A percentile compares a stretch with the other conserved stretches of the same genome.
These are phyloP conservation scores for Drosophila anomalipes DNA, from an alignment of 2,888 invertebrate species.

Conservation along the genomic window DNA sequence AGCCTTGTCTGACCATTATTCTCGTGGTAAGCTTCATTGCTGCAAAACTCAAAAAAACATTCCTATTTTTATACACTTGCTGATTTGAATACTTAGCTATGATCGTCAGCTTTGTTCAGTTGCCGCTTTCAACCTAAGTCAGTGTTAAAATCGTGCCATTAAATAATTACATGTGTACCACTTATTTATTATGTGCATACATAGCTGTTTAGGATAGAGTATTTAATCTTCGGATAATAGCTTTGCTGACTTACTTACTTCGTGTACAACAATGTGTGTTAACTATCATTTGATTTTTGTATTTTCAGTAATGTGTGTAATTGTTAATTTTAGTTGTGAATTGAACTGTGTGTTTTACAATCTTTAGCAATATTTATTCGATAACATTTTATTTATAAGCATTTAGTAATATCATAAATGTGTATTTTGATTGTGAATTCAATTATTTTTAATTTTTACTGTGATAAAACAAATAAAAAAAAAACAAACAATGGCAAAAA, in stretches of 20 bases:
- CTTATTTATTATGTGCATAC: constrained; percentile 1
- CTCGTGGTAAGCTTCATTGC: constrained; percentile 18
- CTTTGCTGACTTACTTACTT: constrained; percentile 1
- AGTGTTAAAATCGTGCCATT: constrained; percentile 2
- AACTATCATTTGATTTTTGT: constrained; percentile 48
- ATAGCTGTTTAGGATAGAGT: constrained; percentile 10
- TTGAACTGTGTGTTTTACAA: constrained; percentile 50
- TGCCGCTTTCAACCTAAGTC: not conserved
- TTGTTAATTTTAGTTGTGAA: constrained; percentile 57
- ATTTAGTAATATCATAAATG: constrained; percentile 63
- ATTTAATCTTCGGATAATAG: constrained; percentile 12
- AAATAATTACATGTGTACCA: not conserved
- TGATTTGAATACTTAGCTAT: constrained; percentile 5
- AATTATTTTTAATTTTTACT: constrained; percentile 82
- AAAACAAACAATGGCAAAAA: constrained; percentile 63
- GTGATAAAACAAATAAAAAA: constrained; percentile 75
- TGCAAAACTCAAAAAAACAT: constrained; percentile 35
- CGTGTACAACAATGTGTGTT: constrained; percentile 24
- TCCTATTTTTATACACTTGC: constrained; percentile 56
- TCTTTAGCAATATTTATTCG: constrained; percentile 56
- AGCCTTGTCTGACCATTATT: constrained; percentile 34
- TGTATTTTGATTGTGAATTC: constrained; percentile 74
- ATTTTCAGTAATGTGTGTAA: constrained; percentile 45
- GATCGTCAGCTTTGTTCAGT: not conserved
- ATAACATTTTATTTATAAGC: constrained; percentile 57